phyloP scores from a whole-genome alignment of 2,797 vertebrate species.

The Xiphophorus birchmanni region DNA sequence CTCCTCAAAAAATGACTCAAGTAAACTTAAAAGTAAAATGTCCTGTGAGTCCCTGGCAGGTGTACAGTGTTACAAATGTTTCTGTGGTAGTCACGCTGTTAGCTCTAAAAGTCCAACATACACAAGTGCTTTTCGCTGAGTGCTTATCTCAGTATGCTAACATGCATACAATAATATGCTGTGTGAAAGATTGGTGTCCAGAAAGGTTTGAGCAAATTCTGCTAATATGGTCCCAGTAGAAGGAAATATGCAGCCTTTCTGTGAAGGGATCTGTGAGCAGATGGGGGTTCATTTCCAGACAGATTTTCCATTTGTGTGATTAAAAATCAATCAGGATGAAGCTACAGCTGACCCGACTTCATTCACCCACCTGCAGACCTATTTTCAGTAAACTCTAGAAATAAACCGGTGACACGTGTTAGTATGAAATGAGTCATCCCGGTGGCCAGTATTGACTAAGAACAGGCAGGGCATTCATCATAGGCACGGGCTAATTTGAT shows the following conservation, averaged over 20 bases:
- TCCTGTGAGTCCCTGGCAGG: background rate
- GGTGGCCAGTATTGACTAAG: background rate
- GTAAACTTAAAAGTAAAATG: background rate
- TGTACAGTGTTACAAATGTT: background rate
- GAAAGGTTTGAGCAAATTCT: background rate
- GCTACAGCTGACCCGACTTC: constrained; percentile 27
- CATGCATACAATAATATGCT: background rate
- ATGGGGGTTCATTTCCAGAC: constrained; percentile 27
- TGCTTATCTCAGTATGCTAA: constrained; percentile 20
- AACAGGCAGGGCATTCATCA: background rate
- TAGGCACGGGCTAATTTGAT: background rate
- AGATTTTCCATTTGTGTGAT: constrained; percentile 68
- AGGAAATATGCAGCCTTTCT: background rate
- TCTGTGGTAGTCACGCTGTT: background rate
- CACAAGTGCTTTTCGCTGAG: background rate
- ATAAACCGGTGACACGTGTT: constrained; percentile 41
- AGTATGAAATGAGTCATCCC: constrained; percentile 10
- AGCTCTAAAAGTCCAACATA: background rate
- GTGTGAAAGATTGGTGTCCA: background rate
- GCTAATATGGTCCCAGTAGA: background rate
- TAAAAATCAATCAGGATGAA: constrained; percentile 63
- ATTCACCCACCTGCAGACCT: constrained; percentile 53
- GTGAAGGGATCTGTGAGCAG: constrained; percentile 11
- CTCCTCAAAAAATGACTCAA: constrained; percentile 1
- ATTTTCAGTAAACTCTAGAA: constrained; percentile 75